Percentiles rank a stretch among this genome's conserved stretches.
Conservation (phyloP, 2,113 vertebrate species). For the Macquaria australasica region DNA sequence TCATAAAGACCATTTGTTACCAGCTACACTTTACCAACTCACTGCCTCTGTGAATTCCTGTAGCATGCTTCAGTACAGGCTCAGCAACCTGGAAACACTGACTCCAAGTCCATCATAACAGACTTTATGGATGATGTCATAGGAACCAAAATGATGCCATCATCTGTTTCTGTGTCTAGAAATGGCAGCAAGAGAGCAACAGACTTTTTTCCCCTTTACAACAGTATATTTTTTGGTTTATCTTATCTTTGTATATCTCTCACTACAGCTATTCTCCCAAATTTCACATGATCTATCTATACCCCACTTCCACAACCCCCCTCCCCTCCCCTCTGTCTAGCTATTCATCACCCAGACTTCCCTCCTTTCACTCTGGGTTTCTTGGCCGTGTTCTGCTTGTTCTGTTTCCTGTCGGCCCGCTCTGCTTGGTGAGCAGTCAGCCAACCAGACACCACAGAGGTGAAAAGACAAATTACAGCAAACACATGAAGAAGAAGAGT, state of each 20-base stretch:
- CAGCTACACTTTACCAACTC: slow-evolving; percentile 1
- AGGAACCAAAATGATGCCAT: background rate
- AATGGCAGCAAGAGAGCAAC: background rate
- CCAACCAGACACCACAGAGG: slow-evolving; percentile 4
- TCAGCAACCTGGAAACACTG: background rate
- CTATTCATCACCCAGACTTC: background rate
- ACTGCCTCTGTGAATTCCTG: background rate
- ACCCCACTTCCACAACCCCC: background rate
- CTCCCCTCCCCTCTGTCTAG: background rate
- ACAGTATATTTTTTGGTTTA: background rate
- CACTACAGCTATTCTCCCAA: background rate
- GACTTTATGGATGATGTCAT: background rate
- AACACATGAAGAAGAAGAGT: slow-evolving; percentile 4
- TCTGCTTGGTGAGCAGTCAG: background rate
- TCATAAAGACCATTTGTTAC: slow-evolving; percentile 18
- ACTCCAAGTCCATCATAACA: background rate
- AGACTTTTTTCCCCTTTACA: too few species aligned
- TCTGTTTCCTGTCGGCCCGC: slow-evolving; percentile 25
- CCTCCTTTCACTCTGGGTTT: background rate
- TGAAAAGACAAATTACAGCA: slow-evolving; percentile 22
- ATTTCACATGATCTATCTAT: background rate
- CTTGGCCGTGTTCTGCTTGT: slow-evolving; percentile 22
- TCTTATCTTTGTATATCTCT: background rate
- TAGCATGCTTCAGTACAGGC: background rate
- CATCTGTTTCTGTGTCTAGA: background rate